Evolutionary conservation across 2,888 invertebrate species (phyloP), one percentile per base, ranked within the genome.

Genomic region (Euproctis similis): DNA sequence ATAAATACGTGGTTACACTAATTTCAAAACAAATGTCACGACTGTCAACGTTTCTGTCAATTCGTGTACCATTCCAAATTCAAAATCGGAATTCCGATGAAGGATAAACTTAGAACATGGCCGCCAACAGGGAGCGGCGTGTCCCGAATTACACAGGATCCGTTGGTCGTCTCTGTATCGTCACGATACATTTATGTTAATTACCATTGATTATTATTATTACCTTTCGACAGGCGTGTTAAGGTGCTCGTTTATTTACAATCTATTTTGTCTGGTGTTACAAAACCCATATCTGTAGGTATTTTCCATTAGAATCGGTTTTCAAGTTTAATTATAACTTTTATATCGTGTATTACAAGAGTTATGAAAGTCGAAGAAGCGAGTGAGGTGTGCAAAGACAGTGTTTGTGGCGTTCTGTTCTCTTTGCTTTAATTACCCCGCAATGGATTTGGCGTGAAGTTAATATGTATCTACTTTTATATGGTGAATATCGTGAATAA

Each of bases 131-230:
- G 60, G 65, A 53, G 52, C 39, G 33, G 31, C 22, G 22, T 45
- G 31, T 38, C 64, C 65, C 41, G 56, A 72, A 64, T 73, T 67
- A 71, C 43, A 45, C 46, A 24, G 40, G 42, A 51, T 57, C 66
- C 74, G 77, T 75, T 75, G 76, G 74, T 71, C 74, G 14, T 4
- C 14, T 14, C n/a, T n/a, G 53, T 14, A 17, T 30, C 14, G 52
- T 37, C 37, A 32, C 29, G 43, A 21, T 21, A 10, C 51, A 71
- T 70, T 73, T 70, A 39, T 39, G 62, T 54, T 59, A 53, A 66
- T 63, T 54, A 54, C 35, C 33, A 45, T 49, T 38, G 46, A 42
- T 48, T 38, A 42, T 33, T n/a, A n/a, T n/a, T 27, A 39, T 37
- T 31, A 21, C 28, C 21, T 31, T 34, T 34, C 31, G 17, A 41